These are phyloP conservation scores for Psittacula derbiana DNA, from an alignment of 2,797 vertebrate species.

Conservation along the genomic window DNA sequence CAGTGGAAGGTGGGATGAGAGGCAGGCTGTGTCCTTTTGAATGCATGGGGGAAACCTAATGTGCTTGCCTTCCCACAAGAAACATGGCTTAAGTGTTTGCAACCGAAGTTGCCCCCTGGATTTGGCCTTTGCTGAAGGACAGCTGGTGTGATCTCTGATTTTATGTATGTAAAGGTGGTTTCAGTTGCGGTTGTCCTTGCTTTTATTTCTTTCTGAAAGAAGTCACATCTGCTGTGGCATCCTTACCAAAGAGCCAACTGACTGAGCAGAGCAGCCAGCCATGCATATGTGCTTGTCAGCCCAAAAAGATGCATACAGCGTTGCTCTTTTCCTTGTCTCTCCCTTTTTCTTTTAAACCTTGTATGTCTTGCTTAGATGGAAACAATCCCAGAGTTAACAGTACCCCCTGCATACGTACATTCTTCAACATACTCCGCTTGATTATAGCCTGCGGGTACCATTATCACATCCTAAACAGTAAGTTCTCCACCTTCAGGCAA, in stretches of 20 bases:
- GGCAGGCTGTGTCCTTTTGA: background rate
- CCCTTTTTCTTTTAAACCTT: background rate
- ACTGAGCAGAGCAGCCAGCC: background rate
- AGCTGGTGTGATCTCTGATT: background rate
- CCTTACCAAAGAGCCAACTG: background rate
- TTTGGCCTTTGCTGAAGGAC: background rate
- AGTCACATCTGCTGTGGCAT: background rate
- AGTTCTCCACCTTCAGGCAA: constrained; percentile 48
- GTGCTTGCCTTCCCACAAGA: background rate
- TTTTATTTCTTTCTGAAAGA: background rate
- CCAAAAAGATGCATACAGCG: background rate
- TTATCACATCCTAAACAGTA: background rate
- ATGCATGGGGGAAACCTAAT: background rate
- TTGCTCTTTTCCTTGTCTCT: background rate
- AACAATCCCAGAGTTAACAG: background rate
- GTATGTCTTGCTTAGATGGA: background rate
- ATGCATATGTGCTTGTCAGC: background rate
- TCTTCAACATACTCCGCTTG: background rate
- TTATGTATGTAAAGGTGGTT: background rate
- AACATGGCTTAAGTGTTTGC: background rate
- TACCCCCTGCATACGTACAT: background rate
- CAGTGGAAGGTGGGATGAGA: background rate
- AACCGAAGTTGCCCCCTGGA: background rate
- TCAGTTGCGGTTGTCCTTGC: background rate
- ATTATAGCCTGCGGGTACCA: background rate